phyloP scores from a whole-genome alignment of 2,113 vertebrate genomes.

The Macaca fascicularis region DNA sequence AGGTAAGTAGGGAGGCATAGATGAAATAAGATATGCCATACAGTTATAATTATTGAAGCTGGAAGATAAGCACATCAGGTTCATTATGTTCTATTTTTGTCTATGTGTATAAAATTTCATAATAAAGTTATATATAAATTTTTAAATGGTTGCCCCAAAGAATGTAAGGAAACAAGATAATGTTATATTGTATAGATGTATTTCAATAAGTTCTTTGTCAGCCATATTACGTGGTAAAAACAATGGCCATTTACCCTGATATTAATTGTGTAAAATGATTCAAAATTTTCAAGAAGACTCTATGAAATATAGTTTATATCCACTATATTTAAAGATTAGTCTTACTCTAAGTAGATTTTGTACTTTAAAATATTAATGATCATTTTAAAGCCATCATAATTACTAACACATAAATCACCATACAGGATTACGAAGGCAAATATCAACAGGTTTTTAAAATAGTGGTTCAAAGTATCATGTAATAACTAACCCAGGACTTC shows the following conservation, averaged over 20 bases:
- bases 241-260: not conserved
- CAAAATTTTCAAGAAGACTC: not conserved
- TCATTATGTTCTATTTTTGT: not conserved
- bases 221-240: not conserved
- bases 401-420: not conserved
- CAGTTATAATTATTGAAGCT: not conserved
- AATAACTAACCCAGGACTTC: not conserved
- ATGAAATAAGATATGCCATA: not conserved
- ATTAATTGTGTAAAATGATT: not conserved
- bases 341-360: not conserved
- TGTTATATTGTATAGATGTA: not conserved
- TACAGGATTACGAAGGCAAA: not conserved
- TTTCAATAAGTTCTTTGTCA: not conserved
- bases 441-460: not conserved
- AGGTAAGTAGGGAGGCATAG: not conserved
- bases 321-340: not conserved
- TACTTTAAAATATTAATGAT: not conserved
- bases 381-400: not conserved
- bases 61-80: not conserved
- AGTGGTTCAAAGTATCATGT: not conserved
- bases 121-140: not conserved
- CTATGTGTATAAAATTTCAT: not conserved
- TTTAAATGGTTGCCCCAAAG: not conserved
- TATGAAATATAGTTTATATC: not conserved
- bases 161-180: slow-evolving; percentile 24